Percentiles rank a stretch among this genome's conserved stretches.
phyloP scores from a whole-genome alignment of 2,113 vertebrate species.

The Copsychus sechellarum region DNA sequence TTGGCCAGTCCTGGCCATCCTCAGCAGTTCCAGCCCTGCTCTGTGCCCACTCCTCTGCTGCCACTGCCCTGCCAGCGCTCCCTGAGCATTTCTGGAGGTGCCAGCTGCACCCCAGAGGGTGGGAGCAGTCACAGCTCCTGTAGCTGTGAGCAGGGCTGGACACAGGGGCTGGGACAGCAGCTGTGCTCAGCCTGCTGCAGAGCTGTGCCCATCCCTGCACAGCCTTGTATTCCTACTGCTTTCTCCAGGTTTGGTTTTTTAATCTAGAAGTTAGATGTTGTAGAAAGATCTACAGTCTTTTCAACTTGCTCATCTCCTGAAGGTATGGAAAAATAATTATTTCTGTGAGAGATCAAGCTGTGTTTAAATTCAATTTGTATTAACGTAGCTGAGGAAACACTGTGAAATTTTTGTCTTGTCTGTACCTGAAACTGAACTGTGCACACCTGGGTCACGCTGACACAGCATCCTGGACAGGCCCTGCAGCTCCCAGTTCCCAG shows the following conservation, averaged over 20 bases:
- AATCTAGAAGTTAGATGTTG: neutral
- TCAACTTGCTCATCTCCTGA: neutral
- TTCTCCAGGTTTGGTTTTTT: neutral
- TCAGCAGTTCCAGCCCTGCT: neutral
- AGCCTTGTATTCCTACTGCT: fast-evolving
- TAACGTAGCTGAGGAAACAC: neutral
- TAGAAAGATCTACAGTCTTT: neutral
- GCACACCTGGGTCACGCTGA: neutral
- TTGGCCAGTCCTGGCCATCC: fast-evolving
- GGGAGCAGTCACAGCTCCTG: fast-evolving
- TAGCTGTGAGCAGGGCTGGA: neutral
- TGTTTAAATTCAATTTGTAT: neutral
- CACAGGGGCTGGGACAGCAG: fast-evolving
- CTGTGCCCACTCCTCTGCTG: fast-evolving
- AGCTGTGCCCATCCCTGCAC: neutral
- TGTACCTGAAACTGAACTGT: fast-evolving
- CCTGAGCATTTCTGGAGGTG: fast-evolving
- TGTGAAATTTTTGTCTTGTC: neutral
- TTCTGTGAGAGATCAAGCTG: neutral
- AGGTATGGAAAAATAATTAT: neutral
- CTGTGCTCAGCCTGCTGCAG: neutral
- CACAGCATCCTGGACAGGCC: too few relatives aligned
- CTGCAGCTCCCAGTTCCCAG: neutral
- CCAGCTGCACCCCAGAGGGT: fast-evolving
- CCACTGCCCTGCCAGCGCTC: fast-evolving